Evolutionary conservation across 2,113 vertebrate species (phyloP).

Genomic region (Calyptommatus sinebrachiatus): DNA sequence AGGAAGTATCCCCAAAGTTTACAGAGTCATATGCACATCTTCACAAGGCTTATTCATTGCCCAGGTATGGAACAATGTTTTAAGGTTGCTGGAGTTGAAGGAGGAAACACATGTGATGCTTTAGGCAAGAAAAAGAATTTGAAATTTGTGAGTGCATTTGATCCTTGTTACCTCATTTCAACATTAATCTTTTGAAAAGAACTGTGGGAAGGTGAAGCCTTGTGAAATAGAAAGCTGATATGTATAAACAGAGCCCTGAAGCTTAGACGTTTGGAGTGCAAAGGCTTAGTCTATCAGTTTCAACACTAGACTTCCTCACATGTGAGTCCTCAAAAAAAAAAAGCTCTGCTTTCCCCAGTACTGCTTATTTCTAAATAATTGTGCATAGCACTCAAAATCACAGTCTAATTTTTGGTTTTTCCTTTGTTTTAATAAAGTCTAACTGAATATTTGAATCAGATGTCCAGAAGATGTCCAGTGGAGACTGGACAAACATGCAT

Average conservation of each 20-base stretch:
- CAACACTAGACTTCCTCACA: too few relatives aligned
- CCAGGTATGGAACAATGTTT: neutral
- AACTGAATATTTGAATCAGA: neutral
- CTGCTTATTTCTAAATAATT: neutral
- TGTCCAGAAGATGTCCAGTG: too few relatives aligned
- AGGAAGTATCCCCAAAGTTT: too few relatives aligned
- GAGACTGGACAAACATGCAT: too few relatives aligned
- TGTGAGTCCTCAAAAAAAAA: neutral
- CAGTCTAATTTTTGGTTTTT: neutral
- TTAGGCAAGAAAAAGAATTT: neutral
- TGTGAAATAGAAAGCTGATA: too few relatives aligned
- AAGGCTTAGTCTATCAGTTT: too few relatives aligned
- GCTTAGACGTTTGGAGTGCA: too few relatives aligned
- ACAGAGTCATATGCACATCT: neutral
- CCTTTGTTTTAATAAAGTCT: neutral
- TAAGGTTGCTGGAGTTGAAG: neutral
- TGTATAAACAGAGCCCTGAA: too few relatives aligned
- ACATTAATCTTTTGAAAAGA: neutral
- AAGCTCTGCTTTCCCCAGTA: neutral
- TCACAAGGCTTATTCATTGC: neutral
- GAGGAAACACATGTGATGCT: neutral
- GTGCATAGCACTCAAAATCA: too few relatives aligned
- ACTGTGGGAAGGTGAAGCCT: neutral
- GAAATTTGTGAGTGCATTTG: neutral
- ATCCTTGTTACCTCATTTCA: neutral